These are phyloP conservation scores for Jaculus jaculus DNA, from an alignment of 2,113 vertebrate species.

Conservation along the genomic window DNA sequence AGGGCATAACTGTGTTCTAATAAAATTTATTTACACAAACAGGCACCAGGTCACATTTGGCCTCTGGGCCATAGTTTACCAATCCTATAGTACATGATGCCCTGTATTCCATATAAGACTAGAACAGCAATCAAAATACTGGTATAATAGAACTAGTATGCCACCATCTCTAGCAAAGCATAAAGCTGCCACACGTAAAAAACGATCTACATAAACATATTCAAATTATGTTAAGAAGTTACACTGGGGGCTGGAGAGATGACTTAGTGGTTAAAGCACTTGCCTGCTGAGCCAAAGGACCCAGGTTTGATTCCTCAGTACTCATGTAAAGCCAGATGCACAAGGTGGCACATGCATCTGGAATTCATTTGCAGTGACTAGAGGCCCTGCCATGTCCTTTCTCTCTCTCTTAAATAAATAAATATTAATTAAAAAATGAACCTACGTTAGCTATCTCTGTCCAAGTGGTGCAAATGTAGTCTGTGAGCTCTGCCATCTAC, in stretches of 20 bases:
- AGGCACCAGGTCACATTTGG: not conserved
- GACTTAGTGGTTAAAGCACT: no score
- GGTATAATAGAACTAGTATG: not conserved
- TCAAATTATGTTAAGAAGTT: not conserved
- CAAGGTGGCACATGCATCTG: no score
- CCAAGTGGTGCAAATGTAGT: not conserved
- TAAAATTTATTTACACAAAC: not conserved
- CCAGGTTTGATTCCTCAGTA: no score
- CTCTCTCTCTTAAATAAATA: no score
- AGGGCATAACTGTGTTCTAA: not conserved
- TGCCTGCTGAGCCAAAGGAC: no score
- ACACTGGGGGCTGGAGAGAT: no score
- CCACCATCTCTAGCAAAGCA: not conserved
- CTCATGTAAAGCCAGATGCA: no score
- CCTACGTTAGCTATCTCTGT: not conserved
- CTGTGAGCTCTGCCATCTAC: not conserved
- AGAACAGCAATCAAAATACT: not conserved
- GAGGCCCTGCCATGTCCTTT: no score
- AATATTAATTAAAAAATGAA: no score
- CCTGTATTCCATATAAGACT: not conserved
- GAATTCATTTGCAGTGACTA: no score
- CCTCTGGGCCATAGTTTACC: not conserved
- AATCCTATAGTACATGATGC: not conserved
- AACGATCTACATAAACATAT: not conserved
- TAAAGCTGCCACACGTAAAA: not conserved